Percentiles rank a stretch among this genome's conserved stretches.
These are phyloP conservation scores for Podarcis raffonei DNA, from an alignment of 2,113 vertebrate species.

Conservation along the genomic window DNA sequence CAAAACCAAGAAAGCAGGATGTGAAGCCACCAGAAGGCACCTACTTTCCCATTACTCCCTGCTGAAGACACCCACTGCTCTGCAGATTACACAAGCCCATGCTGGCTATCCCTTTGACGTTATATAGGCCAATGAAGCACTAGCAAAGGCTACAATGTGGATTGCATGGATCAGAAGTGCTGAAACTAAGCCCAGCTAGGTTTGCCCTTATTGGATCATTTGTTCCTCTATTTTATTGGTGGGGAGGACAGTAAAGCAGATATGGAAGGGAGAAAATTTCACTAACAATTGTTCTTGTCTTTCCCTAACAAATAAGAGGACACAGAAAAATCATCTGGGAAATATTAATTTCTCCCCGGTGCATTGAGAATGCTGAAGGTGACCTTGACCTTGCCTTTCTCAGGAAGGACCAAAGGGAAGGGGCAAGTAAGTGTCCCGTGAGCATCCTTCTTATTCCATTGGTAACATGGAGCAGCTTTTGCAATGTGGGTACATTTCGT, in stretches of 20 bases:
- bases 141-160: background rate
- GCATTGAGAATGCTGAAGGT: conserved; percentile 42
- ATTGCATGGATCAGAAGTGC: background rate
- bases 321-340: conserved; percentile 46
- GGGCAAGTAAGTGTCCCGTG: background rate
- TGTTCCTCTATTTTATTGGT: background rate
- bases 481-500: conserved; percentile 31
- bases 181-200: conserved; percentile 2
- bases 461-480: conserved; percentile 46
- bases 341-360: conserved; percentile 12
- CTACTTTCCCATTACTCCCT: background rate
- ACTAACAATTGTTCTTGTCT: conserved; percentile 41
- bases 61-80: background rate
- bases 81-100: background rate
- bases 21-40: background rate
- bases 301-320: conserved; percentile 55
- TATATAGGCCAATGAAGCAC: background rate
- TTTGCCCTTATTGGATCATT: background rate
- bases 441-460: conserved; percentile 55
- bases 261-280: conserved; percentile 37
- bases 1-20: background rate
- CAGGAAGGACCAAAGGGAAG: conserved; percentile 53
- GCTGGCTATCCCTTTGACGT: background rate
- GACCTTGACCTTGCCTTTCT: conserved; percentile 50
- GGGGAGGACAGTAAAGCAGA: conserved; percentile 6